A percentile compares a stretch with the other conserved stretches of the same genome.
Evolutionary conservation across 1,140 invertebrate genomes (phyloP).

Genomic region (Camponotus vicinus): DNA sequence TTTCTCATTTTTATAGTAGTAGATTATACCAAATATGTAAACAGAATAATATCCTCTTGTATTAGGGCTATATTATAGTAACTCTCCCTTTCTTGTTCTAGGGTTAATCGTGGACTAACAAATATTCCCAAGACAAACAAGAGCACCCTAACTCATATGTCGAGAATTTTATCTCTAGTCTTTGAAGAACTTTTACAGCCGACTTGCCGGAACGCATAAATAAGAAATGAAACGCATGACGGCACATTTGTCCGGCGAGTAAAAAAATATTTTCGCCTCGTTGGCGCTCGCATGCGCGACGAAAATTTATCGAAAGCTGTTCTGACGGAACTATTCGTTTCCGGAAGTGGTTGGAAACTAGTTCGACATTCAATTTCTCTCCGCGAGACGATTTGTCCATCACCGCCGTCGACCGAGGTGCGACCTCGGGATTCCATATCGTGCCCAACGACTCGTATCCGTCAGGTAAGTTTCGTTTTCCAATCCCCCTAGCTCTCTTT

Average conservation of each 20-base stretch:
- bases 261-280: conserved; percentile 44
- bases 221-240: conserved; percentile 46
- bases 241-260: conserved; percentile 42
- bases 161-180: conserved; percentile 6
- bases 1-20: not conserved
- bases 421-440: conserved; percentile 70
- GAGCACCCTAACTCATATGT: conserved; percentile 1
- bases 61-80: not conserved
- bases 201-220: conserved; percentile 37
- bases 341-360: conserved; percentile 59
- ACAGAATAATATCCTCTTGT: conserved; percentile 11
- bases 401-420: conserved; percentile 51
- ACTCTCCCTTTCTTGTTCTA: not conserved
- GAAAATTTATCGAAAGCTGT: conserved; percentile 58
- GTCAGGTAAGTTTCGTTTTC: conserved; percentile 69
- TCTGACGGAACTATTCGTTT: conserved; percentile 65
- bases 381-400: conserved; percentile 71
- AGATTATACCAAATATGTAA: not conserved
- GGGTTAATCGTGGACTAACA: conserved; percentile 20
- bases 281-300: not conserved
- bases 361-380: conserved; percentile 74
- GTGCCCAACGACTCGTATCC: conserved; percentile 71
- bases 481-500: not conserved
- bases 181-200: not conserved
- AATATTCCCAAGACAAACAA: conserved; percentile 33